Base-by-base conservation (phyloP, 1,140 invertebrate species). In the Temnothorax nylanderi region DNA sequence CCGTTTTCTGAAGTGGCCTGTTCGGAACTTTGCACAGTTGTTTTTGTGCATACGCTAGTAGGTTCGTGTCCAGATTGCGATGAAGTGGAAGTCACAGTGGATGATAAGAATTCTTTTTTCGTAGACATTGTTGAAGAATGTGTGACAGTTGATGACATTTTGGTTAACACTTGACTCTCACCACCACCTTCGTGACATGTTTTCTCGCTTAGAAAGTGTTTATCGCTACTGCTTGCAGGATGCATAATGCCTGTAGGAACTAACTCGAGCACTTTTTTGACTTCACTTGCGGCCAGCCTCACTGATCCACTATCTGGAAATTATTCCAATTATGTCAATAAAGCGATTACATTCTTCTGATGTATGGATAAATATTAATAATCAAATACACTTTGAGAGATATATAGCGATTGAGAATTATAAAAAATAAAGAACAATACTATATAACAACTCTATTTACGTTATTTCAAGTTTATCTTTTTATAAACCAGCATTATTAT, bases 141-240 rank as follows among this genome's bases (percentile, higher is more conserved):
- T 8, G 93, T 94, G 51, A 94, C 92, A 5, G 92, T 93, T n/a
- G 94, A 94, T 34, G 95, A 95, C 92, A 95, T 95, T 80, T 95
- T 95, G 11, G 94, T 95, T 77, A 94, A 47, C 54, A 91, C n/a
- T 71, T 95, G 87, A 77, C 82, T 93, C 13, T 93, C 93, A 11
- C 32, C 49, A 3, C 91, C 94, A 69, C 78, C 82, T 51, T 93
- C 92, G 34, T 91, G 88, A 67, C 89, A 76, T 49, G 87, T 93
- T 86, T 92, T 95, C 91, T 95, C 95, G 74, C 90, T 91, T 60
- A 91, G 89, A 91, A 95, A 95, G 91, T 93, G 94, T 89, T 94
- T 95, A 6, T 95, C 94, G 76, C 94, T 95, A 92, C 93, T 95
- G 88, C 92, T 95, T 44, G 94, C 92, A 21, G 94, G 92, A 84